A percentile compares a stretch with the other conserved stretches of the same genome.
These are phyloP conservation scores for Calameuta filiformis DNA, from an alignment of 2,888 invertebrate genomes.

Conservation along the genomic window DNA sequence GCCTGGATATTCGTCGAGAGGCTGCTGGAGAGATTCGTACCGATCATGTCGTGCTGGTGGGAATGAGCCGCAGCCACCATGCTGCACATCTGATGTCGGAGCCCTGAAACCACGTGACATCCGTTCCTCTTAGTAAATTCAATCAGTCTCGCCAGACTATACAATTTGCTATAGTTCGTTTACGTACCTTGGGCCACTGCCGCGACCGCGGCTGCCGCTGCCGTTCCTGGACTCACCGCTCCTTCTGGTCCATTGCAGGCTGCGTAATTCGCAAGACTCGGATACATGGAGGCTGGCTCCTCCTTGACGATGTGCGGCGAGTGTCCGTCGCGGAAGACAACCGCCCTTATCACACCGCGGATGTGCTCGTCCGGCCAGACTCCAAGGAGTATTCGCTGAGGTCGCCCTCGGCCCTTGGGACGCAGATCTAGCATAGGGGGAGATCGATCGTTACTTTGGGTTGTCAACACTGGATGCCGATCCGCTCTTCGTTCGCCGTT, in stretches of 20 bases:
- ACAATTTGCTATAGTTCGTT: too few relatives aligned
- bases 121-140: neutral
- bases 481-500: neutral
- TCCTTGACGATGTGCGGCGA: constrained; percentile 67
- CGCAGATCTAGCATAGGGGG: constrained; percentile 75
- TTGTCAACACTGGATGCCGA: neutral
- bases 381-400: constrained; percentile 89
- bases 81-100: constrained; percentile 88
- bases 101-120: constrained; percentile 57
- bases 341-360: constrained; percentile 90
- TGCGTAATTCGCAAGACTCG: constrained; percentile 62
- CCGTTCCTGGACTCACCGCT: constrained; percentile 76
- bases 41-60: constrained; percentile 68
- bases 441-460: constrained; percentile 8
- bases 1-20: constrained; percentile 61
- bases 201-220: constrained; percentile 86
- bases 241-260: constrained; percentile 71
- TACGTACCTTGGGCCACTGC: constrained; percentile 79
- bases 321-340: constrained; percentile 88
- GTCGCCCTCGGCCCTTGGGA: constrained; percentile 91
- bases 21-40: constrained; percentile 67
- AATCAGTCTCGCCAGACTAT: too few relatives aligned
- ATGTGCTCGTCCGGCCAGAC: constrained; percentile 96
- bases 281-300: constrained; percentile 61
- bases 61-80: constrained; percentile 76